Evolutionary conservation across 2,113 vertebrate genomes (phyloP).

Genomic region (Mus pahari): DNA sequence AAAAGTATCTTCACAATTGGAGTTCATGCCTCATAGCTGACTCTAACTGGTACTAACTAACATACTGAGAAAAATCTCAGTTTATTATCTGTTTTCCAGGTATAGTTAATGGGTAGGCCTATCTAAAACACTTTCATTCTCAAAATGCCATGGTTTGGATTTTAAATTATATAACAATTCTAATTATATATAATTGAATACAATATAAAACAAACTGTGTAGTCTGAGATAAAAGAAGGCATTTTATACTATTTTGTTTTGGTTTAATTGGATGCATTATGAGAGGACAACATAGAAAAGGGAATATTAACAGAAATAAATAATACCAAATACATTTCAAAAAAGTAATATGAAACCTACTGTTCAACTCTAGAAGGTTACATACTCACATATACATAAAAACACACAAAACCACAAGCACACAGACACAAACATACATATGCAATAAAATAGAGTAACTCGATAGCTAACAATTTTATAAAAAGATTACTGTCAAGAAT

Average conservation of each 20-base stretch:
- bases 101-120: neutral
- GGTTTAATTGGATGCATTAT: neutral
- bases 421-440: neutral
- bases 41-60: neutral
- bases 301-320: too few species aligned
- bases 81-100: neutral
- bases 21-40: neutral
- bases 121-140: neutral
- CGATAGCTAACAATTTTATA: neutral
- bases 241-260: neutral
- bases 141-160: neutral
- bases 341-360: neutral
- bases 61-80: neutral
- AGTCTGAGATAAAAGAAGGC: neutral
- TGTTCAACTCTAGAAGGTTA: neutral
- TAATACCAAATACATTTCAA: neutral
- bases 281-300: neutral
- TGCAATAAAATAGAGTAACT: neutral
- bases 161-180: neutral
- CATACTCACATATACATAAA: neutral
- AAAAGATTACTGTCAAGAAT: neutral
- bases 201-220: neutral
- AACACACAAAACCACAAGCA: neutral
- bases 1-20: neutral
- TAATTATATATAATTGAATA: neutral